phyloP scores from a whole-genome alignment of 2,888 invertebrate genomes.

The Rotaria macrura region DNA sequence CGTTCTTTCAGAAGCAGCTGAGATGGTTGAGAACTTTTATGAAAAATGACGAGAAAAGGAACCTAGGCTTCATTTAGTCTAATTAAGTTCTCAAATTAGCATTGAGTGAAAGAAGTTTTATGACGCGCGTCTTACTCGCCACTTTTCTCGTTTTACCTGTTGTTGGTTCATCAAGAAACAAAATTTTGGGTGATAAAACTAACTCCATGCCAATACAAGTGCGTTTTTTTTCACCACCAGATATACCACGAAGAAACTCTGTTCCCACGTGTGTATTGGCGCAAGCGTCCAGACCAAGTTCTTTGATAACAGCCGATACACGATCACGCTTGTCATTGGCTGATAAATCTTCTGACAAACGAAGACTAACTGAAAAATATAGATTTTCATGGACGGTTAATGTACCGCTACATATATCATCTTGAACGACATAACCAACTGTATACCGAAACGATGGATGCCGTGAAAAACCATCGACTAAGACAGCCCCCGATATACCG shows the following conservation, averaged over 20 bases:
- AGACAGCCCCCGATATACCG: constrained; percentile 38
- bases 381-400: constrained; percentile 42
- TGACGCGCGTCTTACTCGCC: too few species aligned
- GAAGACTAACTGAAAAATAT: constrained; percentile 39
- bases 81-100: too few species aligned
- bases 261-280: constrained; percentile 40
- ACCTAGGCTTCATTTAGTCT: too few species aligned
- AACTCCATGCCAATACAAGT: constrained; percentile 50
- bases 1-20: too few species aligned
- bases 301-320: too few species aligned
- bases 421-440: constrained; percentile 50
- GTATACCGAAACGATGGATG: constrained; percentile 48
- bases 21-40: constrained; percentile 39
- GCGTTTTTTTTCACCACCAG: constrained; percentile 49
- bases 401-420: constrained; percentile 49
- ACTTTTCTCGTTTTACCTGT: too few species aligned
- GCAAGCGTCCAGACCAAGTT: constrained; percentile 27
- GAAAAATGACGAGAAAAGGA: too few species aligned
- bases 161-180: constrained; percentile 50
- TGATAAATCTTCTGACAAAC: constrained; percentile 38
- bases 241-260: constrained; percentile 48
- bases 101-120: too few species aligned
- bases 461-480: constrained; percentile 44
- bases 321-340: too few species aligned
- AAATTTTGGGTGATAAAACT: constrained; percentile 47